phyloP scores from a whole-genome alignment of 2,113 vertebrate species.

The Clarias batrachus region DNA sequence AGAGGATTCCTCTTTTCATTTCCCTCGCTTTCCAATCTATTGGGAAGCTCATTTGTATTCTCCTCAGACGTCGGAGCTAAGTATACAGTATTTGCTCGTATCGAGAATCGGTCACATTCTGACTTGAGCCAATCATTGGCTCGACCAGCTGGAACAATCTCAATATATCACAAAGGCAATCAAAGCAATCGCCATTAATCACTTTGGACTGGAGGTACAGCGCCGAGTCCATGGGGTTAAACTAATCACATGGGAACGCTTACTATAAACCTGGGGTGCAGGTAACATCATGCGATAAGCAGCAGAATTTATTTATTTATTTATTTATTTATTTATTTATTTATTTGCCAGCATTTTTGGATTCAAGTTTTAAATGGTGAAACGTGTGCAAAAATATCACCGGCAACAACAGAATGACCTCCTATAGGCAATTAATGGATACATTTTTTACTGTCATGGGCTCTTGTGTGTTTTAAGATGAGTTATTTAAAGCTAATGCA shows the following conservation, averaged over 20 bases:
- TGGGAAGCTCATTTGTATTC: conserved; percentile 38
- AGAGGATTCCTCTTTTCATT: conserved; percentile 16
- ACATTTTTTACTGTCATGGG: neutral
- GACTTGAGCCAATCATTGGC: conserved; percentile 25
- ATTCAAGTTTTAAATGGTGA: neutral
- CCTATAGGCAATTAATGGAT: neutral
- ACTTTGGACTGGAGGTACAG: neutral
- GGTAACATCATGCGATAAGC: neutral
- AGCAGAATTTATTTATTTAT: neutral
- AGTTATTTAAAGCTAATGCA: neutral
- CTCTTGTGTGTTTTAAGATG: neutral
- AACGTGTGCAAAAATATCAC: neutral
- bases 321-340: neutral
- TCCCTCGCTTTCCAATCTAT: neutral
- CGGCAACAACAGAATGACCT: neutral
- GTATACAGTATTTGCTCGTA: conserved; percentile 16
- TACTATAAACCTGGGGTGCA: neutral
- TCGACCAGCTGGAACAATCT: conserved; percentile 17
- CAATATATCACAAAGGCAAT: conserved; percentile 42
- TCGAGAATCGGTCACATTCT: conserved; percentile 2
- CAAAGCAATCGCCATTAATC: conserved; percentile 34
- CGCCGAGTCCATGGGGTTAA: conserved; percentile 5
- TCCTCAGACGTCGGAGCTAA: conserved; percentile 16
- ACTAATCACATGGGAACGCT: conserved; percentile 6
- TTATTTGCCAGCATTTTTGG: neutral